phyloP scores from a whole-genome alignment of 2,113 vertebrate genomes.

The Pteruthius melanotis region DNA sequence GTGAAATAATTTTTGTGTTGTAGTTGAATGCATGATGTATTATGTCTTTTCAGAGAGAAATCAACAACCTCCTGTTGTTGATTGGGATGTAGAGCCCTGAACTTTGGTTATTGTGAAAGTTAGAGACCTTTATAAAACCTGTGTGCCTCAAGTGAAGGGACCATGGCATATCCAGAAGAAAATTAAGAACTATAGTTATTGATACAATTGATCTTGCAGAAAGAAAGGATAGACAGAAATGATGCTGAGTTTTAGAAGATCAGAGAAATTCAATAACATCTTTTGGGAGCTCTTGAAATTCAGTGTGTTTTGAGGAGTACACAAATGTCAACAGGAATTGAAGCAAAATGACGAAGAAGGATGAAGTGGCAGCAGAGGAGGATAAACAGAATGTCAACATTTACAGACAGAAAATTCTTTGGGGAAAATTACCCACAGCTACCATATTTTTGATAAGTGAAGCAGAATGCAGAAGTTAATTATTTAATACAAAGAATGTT shows the following conservation, averaged over 20 bases:
- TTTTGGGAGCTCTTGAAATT: neutral
- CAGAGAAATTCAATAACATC: neutral
- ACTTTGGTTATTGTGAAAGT: neutral
- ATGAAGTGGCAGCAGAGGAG: neutral
- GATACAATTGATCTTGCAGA: neutral
- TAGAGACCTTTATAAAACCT: neutral
- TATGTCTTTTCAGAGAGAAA: neutral
- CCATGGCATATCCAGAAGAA: neutral
- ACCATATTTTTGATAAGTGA: neutral
- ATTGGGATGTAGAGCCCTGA: neutral
- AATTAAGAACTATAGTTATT: neutral
- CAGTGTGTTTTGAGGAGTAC: neutral
- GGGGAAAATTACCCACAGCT: neutral
- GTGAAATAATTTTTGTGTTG: neutral
- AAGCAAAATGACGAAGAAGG: neutral
- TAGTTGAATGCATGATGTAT: neutral
- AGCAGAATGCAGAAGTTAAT: neutral
- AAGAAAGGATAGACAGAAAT: neutral
- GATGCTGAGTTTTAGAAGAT: neutral
- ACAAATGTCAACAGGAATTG: neutral
- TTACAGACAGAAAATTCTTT: neutral
- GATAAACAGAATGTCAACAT: neutral
- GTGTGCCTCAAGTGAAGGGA: neutral
- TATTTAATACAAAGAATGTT: neutral
- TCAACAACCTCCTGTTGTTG: neutral